phyloP scores from a whole-genome alignment of 2,888 invertebrate species.

The Craniophora ligustri region DNA sequence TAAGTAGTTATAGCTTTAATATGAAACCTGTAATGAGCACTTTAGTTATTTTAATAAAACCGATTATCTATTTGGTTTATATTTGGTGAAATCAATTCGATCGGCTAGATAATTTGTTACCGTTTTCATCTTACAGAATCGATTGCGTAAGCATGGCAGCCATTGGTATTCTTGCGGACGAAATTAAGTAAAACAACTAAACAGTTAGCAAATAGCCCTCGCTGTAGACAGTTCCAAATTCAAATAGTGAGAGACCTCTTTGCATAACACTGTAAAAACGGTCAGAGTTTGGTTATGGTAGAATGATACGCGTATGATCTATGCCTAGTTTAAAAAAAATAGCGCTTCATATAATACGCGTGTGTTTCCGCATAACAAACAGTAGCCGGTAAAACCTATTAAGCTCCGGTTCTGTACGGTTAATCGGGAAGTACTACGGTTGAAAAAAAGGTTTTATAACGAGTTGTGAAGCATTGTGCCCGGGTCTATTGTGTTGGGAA shows the following conservation, averaged over 20 bases:
- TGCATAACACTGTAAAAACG: conserved; percentile 2
- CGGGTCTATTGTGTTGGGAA: conserved; percentile 61
- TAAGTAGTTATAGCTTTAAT: too few species aligned
- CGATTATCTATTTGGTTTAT: conserved; percentile 24
- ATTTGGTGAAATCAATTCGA: conserved; percentile 65
- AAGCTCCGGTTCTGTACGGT: conserved; percentile 44
- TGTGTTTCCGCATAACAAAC: conserved; percentile 48
- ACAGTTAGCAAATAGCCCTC: conserved; percentile 61
- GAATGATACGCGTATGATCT: conserved; percentile 22
- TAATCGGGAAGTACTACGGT: conserved; percentile 51
- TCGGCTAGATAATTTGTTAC: conserved; percentile 57
- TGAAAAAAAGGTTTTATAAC: conserved; percentile 65
- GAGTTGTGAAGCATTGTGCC: conserved; percentile 68
- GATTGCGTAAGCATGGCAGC: conserved; percentile 62
- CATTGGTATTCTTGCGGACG: conserved; percentile 50
- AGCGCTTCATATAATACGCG: conserved; percentile 40
- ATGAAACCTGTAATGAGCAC: background rate
- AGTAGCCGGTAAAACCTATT: conserved; percentile 51
- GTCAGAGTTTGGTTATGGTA: conserved; percentile 10
- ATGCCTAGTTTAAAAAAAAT: conserved; percentile 32
- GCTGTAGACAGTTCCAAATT: conserved; percentile 39
- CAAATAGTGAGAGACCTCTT: conserved; percentile 14
- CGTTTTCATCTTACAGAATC: conserved; percentile 58
- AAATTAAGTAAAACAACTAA: conserved; percentile 47
- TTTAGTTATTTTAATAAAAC: conserved; percentile 30